These are phyloP conservation scores for Cottoperca gobio DNA, from an alignment of 2,797 vertebrate genomes.

Conservation along the genomic window DNA sequence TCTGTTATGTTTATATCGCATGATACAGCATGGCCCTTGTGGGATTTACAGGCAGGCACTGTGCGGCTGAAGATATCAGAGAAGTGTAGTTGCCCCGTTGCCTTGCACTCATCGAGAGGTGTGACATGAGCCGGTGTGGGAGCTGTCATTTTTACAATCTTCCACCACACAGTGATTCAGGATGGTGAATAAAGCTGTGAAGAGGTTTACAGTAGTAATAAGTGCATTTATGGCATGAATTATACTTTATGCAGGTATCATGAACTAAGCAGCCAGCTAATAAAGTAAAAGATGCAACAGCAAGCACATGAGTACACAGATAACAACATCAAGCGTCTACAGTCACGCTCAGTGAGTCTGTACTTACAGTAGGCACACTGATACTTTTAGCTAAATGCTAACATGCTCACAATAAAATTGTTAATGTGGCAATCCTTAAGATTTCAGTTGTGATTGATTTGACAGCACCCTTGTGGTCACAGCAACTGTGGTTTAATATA, in stretches of 20 bases:
- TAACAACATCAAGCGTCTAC: background rate
- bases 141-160: conserved; percentile 43
- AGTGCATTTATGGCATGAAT: conserved; percentile 31
- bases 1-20: conserved; percentile 55
- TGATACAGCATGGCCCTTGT: conserved; percentile 43
- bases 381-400: conserved; percentile 2
- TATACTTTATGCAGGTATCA: conserved; percentile 7
- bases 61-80: conserved; percentile 34
- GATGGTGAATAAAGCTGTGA: conserved; percentile 13
- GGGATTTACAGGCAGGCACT: conserved; percentile 41
- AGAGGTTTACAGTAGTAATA: conserved; percentile 24
- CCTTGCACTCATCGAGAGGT: conserved; percentile 33
- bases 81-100: conserved; percentile 25
- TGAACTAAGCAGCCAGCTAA: conserved; percentile 8
- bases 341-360: background rate
- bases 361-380: background rate
- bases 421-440: too few species aligned
- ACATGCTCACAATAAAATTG: too few species aligned
- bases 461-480: too few species aligned
- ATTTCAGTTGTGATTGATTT: too few species aligned
- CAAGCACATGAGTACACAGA: background rate
- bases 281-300: conserved; percentile 16
- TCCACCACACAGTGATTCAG: conserved; percentile 29
- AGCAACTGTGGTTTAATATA: too few species aligned
- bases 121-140: conserved; percentile 31